These are phyloP conservation scores for Sinelater perroti DNA, from an alignment of 2,888 invertebrate species.

Conservation along the genomic window DNA sequence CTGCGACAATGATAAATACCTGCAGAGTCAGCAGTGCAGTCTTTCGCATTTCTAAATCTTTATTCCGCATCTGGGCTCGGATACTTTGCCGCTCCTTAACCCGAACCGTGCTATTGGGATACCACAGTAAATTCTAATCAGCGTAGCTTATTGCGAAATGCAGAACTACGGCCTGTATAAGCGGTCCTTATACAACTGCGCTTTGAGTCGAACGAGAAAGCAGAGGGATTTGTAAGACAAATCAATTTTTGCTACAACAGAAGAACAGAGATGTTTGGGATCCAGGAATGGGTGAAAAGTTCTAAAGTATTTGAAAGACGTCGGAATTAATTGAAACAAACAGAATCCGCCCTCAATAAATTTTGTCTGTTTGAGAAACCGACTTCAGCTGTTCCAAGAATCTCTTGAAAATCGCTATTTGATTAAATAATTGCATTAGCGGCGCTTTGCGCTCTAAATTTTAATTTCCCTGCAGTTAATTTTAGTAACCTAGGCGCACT, in stretches of 20 bases:
- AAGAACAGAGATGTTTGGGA: conserved; percentile 3
- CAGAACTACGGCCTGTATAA: conserved; percentile 14
- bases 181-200: background rate
- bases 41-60: conserved; percentile 20
- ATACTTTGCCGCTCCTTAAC: background rate
- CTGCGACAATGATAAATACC: conserved; percentile 29
- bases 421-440: no score
- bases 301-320: conserved; percentile 12
- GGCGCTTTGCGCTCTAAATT: no score
- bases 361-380: conserved; percentile 4
- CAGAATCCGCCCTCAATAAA: conserved; percentile 4
- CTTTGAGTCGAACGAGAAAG: background rate
- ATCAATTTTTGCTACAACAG: conserved; percentile 2
- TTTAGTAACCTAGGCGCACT: no score
- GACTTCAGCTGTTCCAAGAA: background rate
- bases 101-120: conserved; percentile 14
- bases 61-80: conserved; percentile 19
- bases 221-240: background rate
- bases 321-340: conserved; percentile 14
- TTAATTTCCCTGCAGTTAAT: no score
- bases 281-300: conserved; percentile 6
- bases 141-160: conserved; percentile 1
- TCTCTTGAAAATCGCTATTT: conserved; percentile 1
- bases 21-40: conserved; percentile 26
- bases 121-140: conserved; percentile 14